Base-by-base conservation (phyloP, 1,140 invertebrate genomes). In the Lanistes nyassanus region DNA sequence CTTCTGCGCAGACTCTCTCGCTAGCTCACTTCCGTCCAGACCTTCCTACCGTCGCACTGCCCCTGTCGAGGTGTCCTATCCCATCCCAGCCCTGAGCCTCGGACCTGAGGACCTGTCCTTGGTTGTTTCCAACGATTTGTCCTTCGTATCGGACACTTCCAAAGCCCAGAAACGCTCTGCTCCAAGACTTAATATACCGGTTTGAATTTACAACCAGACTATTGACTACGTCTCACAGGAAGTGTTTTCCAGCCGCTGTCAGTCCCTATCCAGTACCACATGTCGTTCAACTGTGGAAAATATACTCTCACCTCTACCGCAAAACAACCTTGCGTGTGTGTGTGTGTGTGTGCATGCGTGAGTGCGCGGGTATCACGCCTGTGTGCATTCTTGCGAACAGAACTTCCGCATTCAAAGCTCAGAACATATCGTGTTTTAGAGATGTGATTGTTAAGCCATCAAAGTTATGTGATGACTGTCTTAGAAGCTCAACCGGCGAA, bases 141-240 rank as follows among this genome's bases (percentile, higher is more conserved):
- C 69, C 5, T 37, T 72, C 0, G 34, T 56, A 2, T 72, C 69
- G 16, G 31, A 13, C 19, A 60, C 31, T 5, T 23, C 55, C 55
- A 72, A 23, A n/a, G 29, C 53, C 23, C 36, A 72, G 56, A 72
- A 60, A 21, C 26, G 26, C 23, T 55, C 29, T 37, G 60, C 60
- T 23, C 26, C 69, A 36, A 70, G 68, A 36, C 69, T 72, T 34
- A 72, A 72, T 37, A 72, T 72, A 60, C 69, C 69, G 2, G 37
- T 56, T 19, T 71, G 56, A 42, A 11, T 26, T 26, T 26, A 60
- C 11, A 31, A 16, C 23, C 13, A 60, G 23, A 60, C 23, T 11
- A 4, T 60, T 26, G 23, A 60, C 9, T 19, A 1, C 23, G 9
- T 60, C 9, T 53, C 13, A 53, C 13, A 53, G 51, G 51, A 60